These are phyloP conservation scores for Stomorhina lunata DNA, from an alignment of 2,888 invertebrate genomes.

Conservation along the genomic window DNA sequence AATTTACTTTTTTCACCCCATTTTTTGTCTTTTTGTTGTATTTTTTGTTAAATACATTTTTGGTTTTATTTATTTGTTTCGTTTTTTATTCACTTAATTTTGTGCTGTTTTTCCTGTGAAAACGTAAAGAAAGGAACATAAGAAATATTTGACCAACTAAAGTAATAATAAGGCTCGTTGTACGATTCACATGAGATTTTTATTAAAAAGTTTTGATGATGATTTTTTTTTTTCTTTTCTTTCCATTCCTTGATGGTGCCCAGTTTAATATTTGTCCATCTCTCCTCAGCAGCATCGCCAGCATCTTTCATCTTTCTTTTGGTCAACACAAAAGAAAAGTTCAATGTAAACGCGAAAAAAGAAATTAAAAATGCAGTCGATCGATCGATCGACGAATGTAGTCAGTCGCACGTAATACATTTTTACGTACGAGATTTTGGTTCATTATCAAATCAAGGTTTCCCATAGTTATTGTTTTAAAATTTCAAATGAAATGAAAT, in stretches of 20 bases:
- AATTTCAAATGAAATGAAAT: too few species aligned
- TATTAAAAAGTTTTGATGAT: slow-evolving; percentile 31
- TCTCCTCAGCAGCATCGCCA: too few species aligned
- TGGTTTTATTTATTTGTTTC: slow-evolving; percentile 10
- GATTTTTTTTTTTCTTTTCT: too few species aligned
- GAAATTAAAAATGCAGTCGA: slow-evolving; percentile 31
- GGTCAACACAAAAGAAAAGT: background rate
- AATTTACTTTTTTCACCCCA: slow-evolving; percentile 52
- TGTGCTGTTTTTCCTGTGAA: background rate
- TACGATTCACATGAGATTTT: slow-evolving; percentile 65
- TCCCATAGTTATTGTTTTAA: slow-evolving; percentile 17
- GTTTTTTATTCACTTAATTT: slow-evolving; percentile 36
- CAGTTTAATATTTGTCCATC: slow-evolving; percentile 25
- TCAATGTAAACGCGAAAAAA: slow-evolving; percentile 27
- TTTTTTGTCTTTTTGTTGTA: slow-evolving; percentile 3
- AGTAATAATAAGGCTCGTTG: slow-evolving; percentile 33
- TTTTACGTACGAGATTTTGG: too few species aligned
- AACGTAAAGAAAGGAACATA: slow-evolving; percentile 27
- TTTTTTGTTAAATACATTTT: background rate
- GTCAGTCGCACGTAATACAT: background rate
- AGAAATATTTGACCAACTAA: slow-evolving; percentile 37
- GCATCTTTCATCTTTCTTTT: slow-evolving; percentile 17
- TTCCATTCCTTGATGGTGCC: too few species aligned
- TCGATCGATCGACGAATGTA: background rate
- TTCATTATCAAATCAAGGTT: slow-evolving; percentile 49